phyloP scores from a whole-genome alignment of 2,113 vertebrate species.

The Phalacrocorax carbo region DNA sequence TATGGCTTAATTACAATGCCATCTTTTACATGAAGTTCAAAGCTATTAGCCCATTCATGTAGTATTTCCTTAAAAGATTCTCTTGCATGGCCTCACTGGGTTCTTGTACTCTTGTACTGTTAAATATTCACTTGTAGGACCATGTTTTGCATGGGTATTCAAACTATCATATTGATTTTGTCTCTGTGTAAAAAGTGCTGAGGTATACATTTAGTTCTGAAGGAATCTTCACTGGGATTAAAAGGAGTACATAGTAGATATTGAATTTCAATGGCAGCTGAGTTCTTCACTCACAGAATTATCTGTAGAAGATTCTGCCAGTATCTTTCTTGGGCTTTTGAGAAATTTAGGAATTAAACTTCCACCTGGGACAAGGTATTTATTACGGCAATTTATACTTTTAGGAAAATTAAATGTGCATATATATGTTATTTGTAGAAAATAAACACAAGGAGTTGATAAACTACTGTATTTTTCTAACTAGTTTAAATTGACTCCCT shows the following conservation, averaged over 20 bases:
- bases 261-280: background rate
- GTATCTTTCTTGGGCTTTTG: background rate
- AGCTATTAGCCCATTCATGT: background rate
- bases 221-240: background rate
- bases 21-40: background rate
- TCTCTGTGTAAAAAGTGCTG: background rate
- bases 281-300: background rate
- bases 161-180: background rate
- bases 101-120: background rate
- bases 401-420: background rate
- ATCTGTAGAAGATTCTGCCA: background rate
- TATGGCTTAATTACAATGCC: background rate
- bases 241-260: background rate
- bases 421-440: background rate
- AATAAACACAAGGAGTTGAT: background rate
- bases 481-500: background rate
- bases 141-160: background rate
- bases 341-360: background rate
- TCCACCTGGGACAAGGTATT: background rate
- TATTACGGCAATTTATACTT: background rate
- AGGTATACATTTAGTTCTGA: background rate
- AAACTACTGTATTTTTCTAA: background rate
- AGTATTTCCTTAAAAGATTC: background rate
- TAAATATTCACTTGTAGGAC: background rate
- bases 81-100: background rate